These are phyloP conservation scores for Mormyrus iriodes DNA, from an alignment of 2,113 vertebrate species.

Conservation along the genomic window DNA sequence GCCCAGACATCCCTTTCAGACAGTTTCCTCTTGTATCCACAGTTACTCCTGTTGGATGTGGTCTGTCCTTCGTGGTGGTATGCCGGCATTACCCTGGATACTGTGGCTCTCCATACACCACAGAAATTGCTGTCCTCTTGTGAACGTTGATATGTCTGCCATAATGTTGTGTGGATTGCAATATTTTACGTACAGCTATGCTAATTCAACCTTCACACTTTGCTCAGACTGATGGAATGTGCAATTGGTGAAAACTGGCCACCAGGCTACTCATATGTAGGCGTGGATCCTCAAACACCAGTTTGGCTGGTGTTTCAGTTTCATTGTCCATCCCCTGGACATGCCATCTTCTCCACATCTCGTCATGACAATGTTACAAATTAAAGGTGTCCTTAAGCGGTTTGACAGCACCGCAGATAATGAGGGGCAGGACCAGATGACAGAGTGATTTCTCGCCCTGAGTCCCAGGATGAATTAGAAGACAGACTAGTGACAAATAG, in stretches of 20 bases:
- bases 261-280: neutral
- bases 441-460: neutral
- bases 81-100: neutral
- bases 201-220: neutral
- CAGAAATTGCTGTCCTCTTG: neutral
- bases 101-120: neutral
- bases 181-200: neutral
- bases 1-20: neutral
- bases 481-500: neutral
- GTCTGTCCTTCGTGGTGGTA: neutral
- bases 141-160: neutral
- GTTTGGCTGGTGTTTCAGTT: neutral
- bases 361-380: conserved; percentile 1
- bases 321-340: neutral
- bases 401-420: neutral
- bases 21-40: neutral
- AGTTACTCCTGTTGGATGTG: neutral
- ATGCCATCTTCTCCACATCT: neutral
- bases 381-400: neutral
- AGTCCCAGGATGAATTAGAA: neutral
- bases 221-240: neutral
- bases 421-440: neutral
- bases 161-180: neutral
- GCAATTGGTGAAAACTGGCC: neutral
- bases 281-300: neutral